A percentile compares a stretch with the other conserved stretches of the same genome.
These are phyloP conservation scores for Pelmatolapia mariae DNA, from an alignment of 2,113 vertebrate species.

Conservation along the genomic window DNA sequence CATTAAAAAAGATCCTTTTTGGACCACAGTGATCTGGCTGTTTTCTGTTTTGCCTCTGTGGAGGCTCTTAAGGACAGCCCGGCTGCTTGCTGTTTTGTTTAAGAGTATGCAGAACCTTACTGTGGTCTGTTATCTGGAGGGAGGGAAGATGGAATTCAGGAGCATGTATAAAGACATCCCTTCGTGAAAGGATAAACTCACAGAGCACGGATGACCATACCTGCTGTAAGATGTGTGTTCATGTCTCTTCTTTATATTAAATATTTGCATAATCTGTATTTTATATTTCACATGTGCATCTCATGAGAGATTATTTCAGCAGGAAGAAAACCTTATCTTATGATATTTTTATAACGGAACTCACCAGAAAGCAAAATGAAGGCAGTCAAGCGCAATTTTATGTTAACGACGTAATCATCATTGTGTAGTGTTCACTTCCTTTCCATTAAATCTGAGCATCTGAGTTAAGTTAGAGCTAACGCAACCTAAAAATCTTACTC, in stretches of 20 bases:
- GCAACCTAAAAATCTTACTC: not conserved
- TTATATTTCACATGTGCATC: not conserved
- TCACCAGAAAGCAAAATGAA: not conserved
- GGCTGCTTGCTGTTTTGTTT: not conserved
- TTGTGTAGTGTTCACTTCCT: not conserved
- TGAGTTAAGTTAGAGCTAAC: not conserved
- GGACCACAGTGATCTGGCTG: not conserved
- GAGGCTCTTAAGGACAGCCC: not conserved
- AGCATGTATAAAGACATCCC: not conserved
- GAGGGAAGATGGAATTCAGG: not conserved
- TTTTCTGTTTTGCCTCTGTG: not conserved
- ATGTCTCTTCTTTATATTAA: not conserved
- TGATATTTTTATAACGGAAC: not conserved
- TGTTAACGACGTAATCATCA: not conserved
- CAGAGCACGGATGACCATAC: not conserved
- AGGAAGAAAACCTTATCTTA: not conserved
- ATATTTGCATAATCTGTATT: not conserved
- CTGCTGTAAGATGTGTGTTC: not conserved
- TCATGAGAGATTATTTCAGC: not conserved
- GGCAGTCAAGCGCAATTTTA: not conserved
- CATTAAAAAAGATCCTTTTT: not conserved
- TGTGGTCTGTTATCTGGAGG: not conserved
- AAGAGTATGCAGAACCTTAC: not conserved
- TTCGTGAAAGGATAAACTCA: not conserved
- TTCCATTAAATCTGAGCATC: not conserved